Evolutionary conservation across 2,888 invertebrate genomes (phyloP).

Genomic region (Dynastes grantii): DNA sequence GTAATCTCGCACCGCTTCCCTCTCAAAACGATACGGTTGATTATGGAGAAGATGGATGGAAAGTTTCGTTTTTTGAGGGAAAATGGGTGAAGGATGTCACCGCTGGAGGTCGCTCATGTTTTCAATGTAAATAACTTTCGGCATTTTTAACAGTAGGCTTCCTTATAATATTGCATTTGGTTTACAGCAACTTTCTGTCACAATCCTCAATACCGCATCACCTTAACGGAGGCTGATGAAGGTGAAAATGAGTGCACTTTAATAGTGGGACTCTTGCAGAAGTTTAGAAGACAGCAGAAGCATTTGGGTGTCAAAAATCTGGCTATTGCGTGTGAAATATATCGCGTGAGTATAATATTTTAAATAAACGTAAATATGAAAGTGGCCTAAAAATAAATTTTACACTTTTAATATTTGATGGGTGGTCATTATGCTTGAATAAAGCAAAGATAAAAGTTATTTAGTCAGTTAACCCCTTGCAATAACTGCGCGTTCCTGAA

Average conservation of each 20-base stretch:
- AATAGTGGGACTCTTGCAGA: conserved; percentile 30
- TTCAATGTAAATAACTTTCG: conserved; percentile 4
- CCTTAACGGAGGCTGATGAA: conserved; percentile 12
- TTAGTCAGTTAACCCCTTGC: no score
- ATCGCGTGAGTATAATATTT: conserved; percentile 14
- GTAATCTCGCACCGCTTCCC: conserved; percentile 5
- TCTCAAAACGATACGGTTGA: not conserved
- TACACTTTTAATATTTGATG: no score
- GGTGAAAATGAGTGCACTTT: conserved; percentile 7
- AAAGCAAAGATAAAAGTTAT: no score
- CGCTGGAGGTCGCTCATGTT: conserved; percentile 30
- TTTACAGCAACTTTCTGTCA: conserved; percentile 24
- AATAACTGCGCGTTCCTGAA: no score
- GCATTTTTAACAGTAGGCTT: not conserved
- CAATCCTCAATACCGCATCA: conserved; percentile 33
- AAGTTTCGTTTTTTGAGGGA: conserved; percentile 28
- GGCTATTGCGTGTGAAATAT: conserved; percentile 20
- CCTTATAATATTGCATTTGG: no score
- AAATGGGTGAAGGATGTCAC: conserved; percentile 34
- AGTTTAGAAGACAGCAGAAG: conserved; percentile 36
- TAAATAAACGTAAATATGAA: no score
- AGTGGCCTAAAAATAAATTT: no score
- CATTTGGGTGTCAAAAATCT: conserved; percentile 21
- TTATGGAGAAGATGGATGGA: not conserved
- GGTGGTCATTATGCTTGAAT: no score